Base-by-base conservation (phyloP, 2,888 invertebrate species). In the Eueremaeus valkanovi region DNA sequence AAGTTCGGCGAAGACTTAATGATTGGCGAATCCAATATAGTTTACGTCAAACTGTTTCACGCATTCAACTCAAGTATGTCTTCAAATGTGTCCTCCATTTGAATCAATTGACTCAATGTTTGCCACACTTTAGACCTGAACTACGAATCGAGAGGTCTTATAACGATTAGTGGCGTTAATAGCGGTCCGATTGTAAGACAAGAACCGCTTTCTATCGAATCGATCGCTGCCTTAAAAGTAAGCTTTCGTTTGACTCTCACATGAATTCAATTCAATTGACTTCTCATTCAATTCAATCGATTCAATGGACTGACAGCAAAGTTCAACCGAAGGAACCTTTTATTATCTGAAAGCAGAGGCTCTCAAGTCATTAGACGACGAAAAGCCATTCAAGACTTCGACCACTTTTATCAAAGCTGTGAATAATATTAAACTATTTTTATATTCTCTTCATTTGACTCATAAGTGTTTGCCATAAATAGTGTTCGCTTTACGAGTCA, bases 351-450 rank as follows among this genome's bases (percentile, higher is more conserved):
- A 88, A 83, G 88, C 77, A 5, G 40, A 91, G 24, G 84, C 88
- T 73, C 89, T 90, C 0, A 87, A 87, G 29, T 70, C 75, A 27
- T 58, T 75, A 13, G 75, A 72, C 40, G 87, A 88, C 68, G 90
- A 90, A 81, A 89, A 89, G 78, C 89, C 88, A 82, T 85, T 86
- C 29, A 87, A 88, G 78, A 92, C 92, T 81, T 83, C 77, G 16
- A 77, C 90, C 16, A 90, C 93, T 13, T 91, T 92, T 77, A 87
- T 90, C 29, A 92, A 90, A 86, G 93, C 93, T 21, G 89, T 89
- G 85, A 86, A 83, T 81, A 76, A 61, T 31, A 61, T 31, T 76
- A 49, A 73, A n/a, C n/a, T n/a, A n/a, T n/a, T n/a, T n/a, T n/a
- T n/a, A n/a, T 76, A 74, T 73, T 72, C 18, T 63, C 29, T 49